phyloP scores from a whole-genome alignment of 2,797 vertebrate genomes.

The Enteromius viviparus region DNA sequence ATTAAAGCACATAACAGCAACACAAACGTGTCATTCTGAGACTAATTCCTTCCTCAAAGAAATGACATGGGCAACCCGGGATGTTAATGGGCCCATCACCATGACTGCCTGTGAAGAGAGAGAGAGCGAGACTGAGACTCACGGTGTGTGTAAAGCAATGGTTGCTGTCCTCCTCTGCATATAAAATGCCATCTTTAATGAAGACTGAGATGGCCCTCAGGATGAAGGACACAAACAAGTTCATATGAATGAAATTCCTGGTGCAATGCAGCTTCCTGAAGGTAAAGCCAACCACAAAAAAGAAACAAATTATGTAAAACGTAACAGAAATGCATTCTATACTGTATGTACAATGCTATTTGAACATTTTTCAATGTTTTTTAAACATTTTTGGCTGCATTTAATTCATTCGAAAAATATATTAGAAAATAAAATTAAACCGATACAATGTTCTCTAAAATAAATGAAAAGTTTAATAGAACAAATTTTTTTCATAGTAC shows the following conservation, averaged over 20 bases:
- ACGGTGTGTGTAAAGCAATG: slow-evolving; percentile 91
- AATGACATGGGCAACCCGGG: slow-evolving; percentile 26
- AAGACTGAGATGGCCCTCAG: slow-evolving; percentile 96
- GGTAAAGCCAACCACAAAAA: background rate
- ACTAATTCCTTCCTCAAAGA: slow-evolving; percentile 42
- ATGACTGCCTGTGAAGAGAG: slow-evolving; percentile 17
- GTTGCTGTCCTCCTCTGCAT: slow-evolving; percentile 88
- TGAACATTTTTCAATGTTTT: background rate
- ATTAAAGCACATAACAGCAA: slow-evolving; percentile 48
- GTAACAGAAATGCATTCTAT: background rate
- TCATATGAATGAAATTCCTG: slow-evolving; percentile 99
- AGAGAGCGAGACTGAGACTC: slow-evolving; percentile 64
- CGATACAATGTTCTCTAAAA: too few relatives aligned
- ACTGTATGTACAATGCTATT: background rate
- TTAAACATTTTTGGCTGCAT: too few relatives aligned
- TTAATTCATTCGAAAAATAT: background rate
- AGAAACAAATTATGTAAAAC: background rate
- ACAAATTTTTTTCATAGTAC: too few relatives aligned
- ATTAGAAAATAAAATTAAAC: background rate
- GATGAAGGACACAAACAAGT: slow-evolving; percentile 97
- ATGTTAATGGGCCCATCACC: slow-evolving; percentile 44
- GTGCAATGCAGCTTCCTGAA: slow-evolving; percentile 97
- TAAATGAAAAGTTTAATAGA: too few relatives aligned
- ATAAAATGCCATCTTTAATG: slow-evolving; percentile 96
- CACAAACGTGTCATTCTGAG: slow-evolving; percentile 39